Conservation (phyloP, 2,888 invertebrate species). For the Microchrysa polita region DNA sequence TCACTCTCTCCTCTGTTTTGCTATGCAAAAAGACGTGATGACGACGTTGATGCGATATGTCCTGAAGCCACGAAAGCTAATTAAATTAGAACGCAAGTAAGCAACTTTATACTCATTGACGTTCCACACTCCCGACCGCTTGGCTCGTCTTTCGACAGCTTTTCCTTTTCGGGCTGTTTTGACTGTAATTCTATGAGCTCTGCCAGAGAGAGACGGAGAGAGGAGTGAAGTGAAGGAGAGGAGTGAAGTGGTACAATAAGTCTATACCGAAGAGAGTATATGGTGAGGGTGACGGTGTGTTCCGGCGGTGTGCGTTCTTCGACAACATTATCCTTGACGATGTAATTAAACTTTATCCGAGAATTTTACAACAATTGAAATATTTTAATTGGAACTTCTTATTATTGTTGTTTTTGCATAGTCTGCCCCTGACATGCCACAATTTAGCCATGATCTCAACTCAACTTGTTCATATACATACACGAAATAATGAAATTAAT, state of each 20-base stretch:
- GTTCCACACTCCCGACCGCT: background rate
- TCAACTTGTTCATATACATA: too few species aligned
- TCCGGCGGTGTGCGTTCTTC: background rate
- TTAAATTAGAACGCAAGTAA: constrained; percentile 31
- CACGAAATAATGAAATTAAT: too few species aligned
- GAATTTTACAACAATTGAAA: constrained; percentile 7
- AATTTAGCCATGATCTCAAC: too few species aligned
- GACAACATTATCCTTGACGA: constrained; percentile 9
- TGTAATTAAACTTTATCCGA: constrained; percentile 25
- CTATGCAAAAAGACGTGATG: constrained; percentile 10
- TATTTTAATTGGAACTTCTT: constrained; percentile 24
- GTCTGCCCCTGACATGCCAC: background rate
- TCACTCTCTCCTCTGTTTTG: too few species aligned
- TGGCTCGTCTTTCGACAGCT: background rate
- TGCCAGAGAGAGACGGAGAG: background rate
- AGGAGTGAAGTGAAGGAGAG: background rate
- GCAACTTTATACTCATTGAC: constrained; percentile 24
- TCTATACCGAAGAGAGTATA: too few species aligned
- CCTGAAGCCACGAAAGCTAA: constrained; percentile 28
- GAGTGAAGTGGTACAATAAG: too few species aligned
- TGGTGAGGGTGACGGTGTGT: too few species aligned
- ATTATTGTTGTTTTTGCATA: background rate
- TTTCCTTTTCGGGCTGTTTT: too few species aligned
- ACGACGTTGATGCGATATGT: background rate
- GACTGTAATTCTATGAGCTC: constrained; percentile 14